Evolutionary conservation across 2,113 vertebrate species (phyloP).

Genomic region (Chaetops frenatus): DNA sequence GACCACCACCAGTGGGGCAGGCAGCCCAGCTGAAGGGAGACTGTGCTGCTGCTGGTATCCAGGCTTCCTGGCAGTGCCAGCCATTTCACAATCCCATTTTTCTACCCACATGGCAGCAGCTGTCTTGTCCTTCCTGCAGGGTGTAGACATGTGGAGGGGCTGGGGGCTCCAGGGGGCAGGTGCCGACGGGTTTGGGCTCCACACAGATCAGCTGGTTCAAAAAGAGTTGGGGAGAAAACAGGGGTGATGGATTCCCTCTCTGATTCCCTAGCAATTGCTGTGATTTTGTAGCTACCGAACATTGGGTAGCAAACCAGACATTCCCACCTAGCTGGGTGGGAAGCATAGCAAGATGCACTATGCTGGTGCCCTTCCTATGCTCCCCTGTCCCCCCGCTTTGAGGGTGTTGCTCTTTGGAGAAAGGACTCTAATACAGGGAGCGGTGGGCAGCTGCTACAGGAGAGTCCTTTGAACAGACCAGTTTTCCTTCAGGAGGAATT

Average conservation of each 20-base stretch:
- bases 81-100: background rate
- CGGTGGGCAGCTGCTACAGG: background rate
- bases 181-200: background rate
- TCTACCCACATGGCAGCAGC: rapidly evolving
- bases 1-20: background rate
- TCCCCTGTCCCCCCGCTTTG: background rate
- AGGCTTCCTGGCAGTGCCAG: rapidly evolving
- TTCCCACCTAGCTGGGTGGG: background rate
- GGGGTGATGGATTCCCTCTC: background rate
- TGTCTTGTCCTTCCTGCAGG: rapidly evolving
- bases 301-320: background rate
- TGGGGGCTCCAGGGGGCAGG: background rate
- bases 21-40: background rate
- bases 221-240: background rate
- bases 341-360: background rate
- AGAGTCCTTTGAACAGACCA: background rate
- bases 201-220: background rate
- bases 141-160: rapidly evolving
- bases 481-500: background rate
- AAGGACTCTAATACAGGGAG: background rate
- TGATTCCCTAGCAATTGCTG: background rate
- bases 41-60: background rate
- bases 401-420: background rate
- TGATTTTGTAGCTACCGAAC: background rate
- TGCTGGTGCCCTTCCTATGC: background rate